Conservation (phyloP, 2,797 vertebrate species). For the Crocidura indochinensis region DNA sequence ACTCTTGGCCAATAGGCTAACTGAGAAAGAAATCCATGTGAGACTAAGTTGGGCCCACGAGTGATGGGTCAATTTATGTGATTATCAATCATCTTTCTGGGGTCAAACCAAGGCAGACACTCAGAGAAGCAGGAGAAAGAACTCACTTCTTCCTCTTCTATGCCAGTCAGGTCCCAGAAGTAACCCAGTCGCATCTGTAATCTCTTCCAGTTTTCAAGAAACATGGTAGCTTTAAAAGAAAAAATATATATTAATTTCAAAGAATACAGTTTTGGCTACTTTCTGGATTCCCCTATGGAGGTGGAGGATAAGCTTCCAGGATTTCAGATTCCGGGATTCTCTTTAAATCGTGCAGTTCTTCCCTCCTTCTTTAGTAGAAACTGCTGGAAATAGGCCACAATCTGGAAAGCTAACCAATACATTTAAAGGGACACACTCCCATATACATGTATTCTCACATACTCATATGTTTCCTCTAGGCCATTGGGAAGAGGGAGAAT, state of each 20-base stretch:
- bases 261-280: not conserved
- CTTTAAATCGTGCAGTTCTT: not conserved
- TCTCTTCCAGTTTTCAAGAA: slow-evolving; percentile 98
- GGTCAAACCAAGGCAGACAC: not conserved
- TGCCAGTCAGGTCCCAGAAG: slow-evolving; percentile 96
- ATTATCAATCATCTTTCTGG: not conserved
- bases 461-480: not conserved
- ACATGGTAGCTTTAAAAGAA: slow-evolving; percentile 94
- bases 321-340: slow-evolving; percentile 15
- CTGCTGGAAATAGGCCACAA: slow-evolving; percentile 36
- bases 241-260: slow-evolving; percentile 39
- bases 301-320: not conserved
- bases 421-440: not conserved
- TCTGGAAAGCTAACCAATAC: not conserved
- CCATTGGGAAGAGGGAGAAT: not conserved
- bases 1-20: not conserved
- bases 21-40: not conserved
- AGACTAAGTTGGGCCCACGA: no score
- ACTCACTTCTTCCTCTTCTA: slow-evolving; percentile 98
- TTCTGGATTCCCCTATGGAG: not conserved
- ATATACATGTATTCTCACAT: not conserved
- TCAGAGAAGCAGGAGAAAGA: not conserved
- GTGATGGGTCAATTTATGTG: no score
- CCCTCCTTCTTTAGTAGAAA: slow-evolving; percentile 3
- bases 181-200: slow-evolving; percentile 97